Evolutionary conservation across 2,797 vertebrate genomes (phyloP).

Genomic region (Propithecus perrieri): DNA sequence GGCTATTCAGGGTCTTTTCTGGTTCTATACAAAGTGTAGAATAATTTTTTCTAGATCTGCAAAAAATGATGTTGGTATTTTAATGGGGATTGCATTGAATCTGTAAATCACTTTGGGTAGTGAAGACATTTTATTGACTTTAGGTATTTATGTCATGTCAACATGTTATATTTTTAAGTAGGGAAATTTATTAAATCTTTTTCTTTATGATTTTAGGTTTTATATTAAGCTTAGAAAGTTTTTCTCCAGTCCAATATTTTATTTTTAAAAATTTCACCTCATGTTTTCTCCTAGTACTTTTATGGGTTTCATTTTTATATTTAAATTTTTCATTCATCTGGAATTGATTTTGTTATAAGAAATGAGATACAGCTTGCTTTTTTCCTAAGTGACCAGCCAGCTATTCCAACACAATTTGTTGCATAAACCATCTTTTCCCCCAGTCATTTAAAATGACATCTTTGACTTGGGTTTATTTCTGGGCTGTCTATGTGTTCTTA

Average conservation of each 20-base stretch:
- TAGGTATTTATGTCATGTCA: not conserved
- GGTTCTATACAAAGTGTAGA: no score
- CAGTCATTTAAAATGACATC: not conserved
- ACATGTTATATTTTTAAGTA: not conserved
- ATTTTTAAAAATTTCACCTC: not conserved
- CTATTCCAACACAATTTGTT: not conserved
- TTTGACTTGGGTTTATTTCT: not conserved
- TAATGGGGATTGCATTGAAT: no score
- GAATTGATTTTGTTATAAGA: not conserved
- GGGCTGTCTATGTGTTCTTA: not conserved
- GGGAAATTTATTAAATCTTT: not conserved
- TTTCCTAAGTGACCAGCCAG: not conserved
- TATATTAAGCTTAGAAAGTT: not conserved
- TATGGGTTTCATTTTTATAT: not conserved
- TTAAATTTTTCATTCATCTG: not conserved
- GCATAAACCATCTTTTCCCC: not conserved
- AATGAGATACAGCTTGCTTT: not conserved
- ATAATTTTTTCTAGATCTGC: no score
- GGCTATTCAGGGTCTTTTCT: no score
- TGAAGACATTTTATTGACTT: no score
- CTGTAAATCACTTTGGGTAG: no score
- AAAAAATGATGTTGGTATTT: no score
- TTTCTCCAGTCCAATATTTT: not conserved
- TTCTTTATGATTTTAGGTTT: not conserved
- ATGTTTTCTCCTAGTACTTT: not conserved